Evolutionary conservation across 2,113 vertebrate species (phyloP), one percentile per base, ranked within the genome.

Genomic region (Phycodurus eques): DNA sequence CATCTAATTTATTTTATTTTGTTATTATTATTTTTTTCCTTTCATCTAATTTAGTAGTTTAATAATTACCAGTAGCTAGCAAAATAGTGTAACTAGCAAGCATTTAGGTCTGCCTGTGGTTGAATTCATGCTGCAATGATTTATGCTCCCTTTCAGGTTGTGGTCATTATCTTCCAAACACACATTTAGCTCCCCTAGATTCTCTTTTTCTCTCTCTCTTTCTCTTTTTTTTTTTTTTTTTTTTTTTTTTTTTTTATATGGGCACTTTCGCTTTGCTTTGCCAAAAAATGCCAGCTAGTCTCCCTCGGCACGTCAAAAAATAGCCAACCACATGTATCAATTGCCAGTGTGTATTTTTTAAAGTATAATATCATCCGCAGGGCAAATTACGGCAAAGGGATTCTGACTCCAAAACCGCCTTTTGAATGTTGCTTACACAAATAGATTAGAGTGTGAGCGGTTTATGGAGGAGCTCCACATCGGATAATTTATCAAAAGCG

Each of bases 391-490:
- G 60, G 47, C 49, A 15, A 3, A 35, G 65, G 60, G 79, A 70
- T 75, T 82, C 70, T 65, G 81, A 74, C 67, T 62, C n/a, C 35
- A 70, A 78, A 85, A 80, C 61, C 35, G 63, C 59, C 60, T 83
- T 82, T 83, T 64, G 71, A 80, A 81, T 79, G 77, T 80, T 43
- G 20, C 60, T 76, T 81, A 77, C 78, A 67, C 78, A 83, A 85
- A 75, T 82, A 77, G 69, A 75, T 84, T 72, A 66, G 53, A 73
- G 65, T 71, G 46, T 47, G 0, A 78, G 71, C 74, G 75, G 85
- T 79, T 88, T 81, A 67, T 60, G 0, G 74, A 79, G 54, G 27
- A 44, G 53, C 71, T 74, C 82, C 80, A 82, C 79, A 74, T 53
- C 67, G 76, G 46, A 71, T 66, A 77, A 79, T 65, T 69, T 75